Base-by-base conservation (phyloP, 2,888 invertebrate species). In the Patella caerulea region DNA sequence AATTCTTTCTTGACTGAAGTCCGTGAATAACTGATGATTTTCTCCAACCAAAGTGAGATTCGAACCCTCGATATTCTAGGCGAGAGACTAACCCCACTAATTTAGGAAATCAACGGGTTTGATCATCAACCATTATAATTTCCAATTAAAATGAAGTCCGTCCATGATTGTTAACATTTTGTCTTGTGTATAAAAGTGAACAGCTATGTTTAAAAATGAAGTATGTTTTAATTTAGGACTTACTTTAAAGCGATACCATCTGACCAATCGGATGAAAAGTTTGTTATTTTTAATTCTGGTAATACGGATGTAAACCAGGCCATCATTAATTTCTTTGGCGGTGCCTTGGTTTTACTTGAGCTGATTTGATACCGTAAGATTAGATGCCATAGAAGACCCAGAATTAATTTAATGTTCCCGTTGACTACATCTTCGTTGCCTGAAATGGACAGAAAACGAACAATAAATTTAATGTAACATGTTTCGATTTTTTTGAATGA, bases 341-440 rank as follows among this genome's bases (percentile, higher is more conserved):
- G 98, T 93, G 98, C 98, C 74, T 85, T 94, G 90, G 97, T 97
- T 87, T 97, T 94, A 97, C 98, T 82, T 96, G 97, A 88, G 77
- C 98, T 98, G 88, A 99, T 98, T 94, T 99, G 99, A 92, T 99
- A 99, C 79, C 98, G 95, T 74, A 98, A 96, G 92, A 99, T 98
- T 14, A 99, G 94, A n/a, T 97, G 98, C 99, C 99, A 99, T 88
- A 99, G 96, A 81, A 99, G 93, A 4, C 98, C 99, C 83, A 99
- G 94, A 86, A 99, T 98, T 81, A 99, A 93, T 92, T 99, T 99
- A 80, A 98, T 93, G 92, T 99, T 99, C 76, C 99, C 98, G 92
- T 98, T 98, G 52, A 98, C 97, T 86, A 99, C 98, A 92, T 99
- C 99, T 87, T 97, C 96, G 92, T 97, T 98, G 85, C 97, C 97